Evolutionary conservation across 2,113 vertebrate species (phyloP), one percentile per base, ranked within the genome.

Genomic region (Solea senegalensis): DNA sequence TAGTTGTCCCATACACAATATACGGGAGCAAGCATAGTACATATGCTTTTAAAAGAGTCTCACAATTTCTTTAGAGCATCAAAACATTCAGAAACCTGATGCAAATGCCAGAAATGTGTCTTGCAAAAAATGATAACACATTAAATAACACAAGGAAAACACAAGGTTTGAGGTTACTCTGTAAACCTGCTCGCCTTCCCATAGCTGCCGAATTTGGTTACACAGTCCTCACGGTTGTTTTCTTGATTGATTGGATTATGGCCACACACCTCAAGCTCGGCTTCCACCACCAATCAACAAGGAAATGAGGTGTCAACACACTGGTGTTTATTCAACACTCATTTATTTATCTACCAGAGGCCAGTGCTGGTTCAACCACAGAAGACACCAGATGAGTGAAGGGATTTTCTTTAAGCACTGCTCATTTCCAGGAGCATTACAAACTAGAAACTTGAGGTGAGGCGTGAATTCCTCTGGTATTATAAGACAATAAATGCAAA

Each of bases 271-370:
- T 91, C 72, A 71, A 85, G 71, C 87, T 78, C 63, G 40, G 86
- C 89, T 86, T 88, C 90, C 85, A 85, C 82, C 83, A 89, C 90
- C 89, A 92, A 93, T 93, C 90, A 93, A 90, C 88, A 89, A 91
- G 93, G 92, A 94, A 94, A 93, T 92, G 91, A 93, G 91, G 87
- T 92, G 94, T 94, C 93, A 93, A 92, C 94, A 92, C 87, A 69
- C 69, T 53, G 74, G 68, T 92, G 90, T 94, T 94, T 93, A 90
- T 89, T 93, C 88, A 89, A 72, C 84, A 86, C 86, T 87, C 88
- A 90, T 90, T 90, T 92, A 92, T 93, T 92, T 93, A 89, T 83
- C 88, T 90, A 85, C 69, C 77, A 82, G 89, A 91, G 90, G 91
- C 85, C 74, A 54, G 77, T 72, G 62, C 78, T 65, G 67, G 72